Evolutionary conservation across 2,113 vertebrate genomes (phyloP), one percentile per base, ranked within the genome.

Genomic region (Blennius ocellaris): DNA sequence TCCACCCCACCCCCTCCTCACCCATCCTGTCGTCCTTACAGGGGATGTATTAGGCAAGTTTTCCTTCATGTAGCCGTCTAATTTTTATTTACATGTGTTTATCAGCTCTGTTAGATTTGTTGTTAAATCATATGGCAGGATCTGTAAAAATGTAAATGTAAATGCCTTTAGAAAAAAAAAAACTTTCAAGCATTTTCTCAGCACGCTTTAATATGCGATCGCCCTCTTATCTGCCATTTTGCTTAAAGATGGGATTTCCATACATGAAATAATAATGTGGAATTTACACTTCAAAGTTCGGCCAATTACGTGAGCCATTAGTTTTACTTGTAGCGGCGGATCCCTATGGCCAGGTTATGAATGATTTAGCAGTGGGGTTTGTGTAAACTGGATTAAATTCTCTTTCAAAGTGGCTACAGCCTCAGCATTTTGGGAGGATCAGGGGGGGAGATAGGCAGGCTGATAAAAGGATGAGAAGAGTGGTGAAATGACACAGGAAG

Each of bases 51-150:
- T 37, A 93, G 93, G 93, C 86, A 39, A 62, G 92, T 94, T 84
- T 83, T 87, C 95, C 94, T 93, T 74, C 68, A 91, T 7, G 2
- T 77, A 59, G 85, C 78, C 71, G 80, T 92, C 93, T 95, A 95
- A 96, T 96, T 96, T 96, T 96, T 96, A 96, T 96, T 96, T 96
- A 95, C 93, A 82, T 93, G 93, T 83, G 84, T 95, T 94, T 95
- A 95, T 95, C 91, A 93, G 93, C 94, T 92, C 91, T 78, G 86
- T 80, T 71, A 81, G 78, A 78, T 79, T 30, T 30, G 21, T 30
- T 30, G 21, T 30, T 30, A 30, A 30, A 30, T 30, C 61, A 38
- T 37, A 76, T 70, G 9, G 39, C 52, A 65, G 5, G 10, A 14
- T 11, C 30, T 9, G 50, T 61, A 39, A 62, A 57, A 69, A 30